Percentiles rank a stretch among this genome's conserved stretches.
Conservation (phyloP, 2,797 vertebrate genomes). For the Silurus lanzhouensis region DNA sequence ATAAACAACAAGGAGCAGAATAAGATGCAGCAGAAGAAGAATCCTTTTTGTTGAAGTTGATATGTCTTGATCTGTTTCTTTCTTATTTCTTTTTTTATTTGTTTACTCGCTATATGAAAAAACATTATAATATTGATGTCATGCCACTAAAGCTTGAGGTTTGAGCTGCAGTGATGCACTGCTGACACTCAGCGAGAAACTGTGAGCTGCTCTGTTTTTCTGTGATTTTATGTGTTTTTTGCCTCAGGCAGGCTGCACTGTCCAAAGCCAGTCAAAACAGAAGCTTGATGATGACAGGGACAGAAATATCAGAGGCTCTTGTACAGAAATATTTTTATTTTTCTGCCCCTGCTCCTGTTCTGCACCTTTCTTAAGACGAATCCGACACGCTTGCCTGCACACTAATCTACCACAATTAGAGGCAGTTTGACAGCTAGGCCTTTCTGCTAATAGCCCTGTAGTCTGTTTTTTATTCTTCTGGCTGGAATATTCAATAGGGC, state of each 20-base stretch:
- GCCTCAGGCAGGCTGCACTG: neutral
- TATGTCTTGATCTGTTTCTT: neutral
- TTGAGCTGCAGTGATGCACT: constrained; percentile 1
- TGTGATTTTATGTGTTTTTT: constrained; percentile 32
- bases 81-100: neutral
- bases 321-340: constrained; percentile 38
- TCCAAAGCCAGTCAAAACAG: constrained; percentile 17
- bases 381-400: constrained; percentile 25
- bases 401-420: constrained; percentile 40
- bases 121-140: neutral
- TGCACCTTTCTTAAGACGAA: constrained; percentile 17
- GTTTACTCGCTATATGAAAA: neutral
- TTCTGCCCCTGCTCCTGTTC: neutral
- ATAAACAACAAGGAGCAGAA: neutral
- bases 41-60: neutral
- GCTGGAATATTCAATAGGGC: neutral
- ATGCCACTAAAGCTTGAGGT: neutral
- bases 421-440: constrained; percentile 35
- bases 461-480: constrained; percentile 14
- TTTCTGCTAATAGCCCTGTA: constrained; percentile 25
- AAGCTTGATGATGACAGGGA: constrained; percentile 44
- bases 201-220: neutral
- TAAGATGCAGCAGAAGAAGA: neutral
- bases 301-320: constrained; percentile 46
- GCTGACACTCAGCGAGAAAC: neutral